phyloP scores from a whole-genome alignment of 2,113 vertebrate species.

The Melanerpes formicivorus region DNA sequence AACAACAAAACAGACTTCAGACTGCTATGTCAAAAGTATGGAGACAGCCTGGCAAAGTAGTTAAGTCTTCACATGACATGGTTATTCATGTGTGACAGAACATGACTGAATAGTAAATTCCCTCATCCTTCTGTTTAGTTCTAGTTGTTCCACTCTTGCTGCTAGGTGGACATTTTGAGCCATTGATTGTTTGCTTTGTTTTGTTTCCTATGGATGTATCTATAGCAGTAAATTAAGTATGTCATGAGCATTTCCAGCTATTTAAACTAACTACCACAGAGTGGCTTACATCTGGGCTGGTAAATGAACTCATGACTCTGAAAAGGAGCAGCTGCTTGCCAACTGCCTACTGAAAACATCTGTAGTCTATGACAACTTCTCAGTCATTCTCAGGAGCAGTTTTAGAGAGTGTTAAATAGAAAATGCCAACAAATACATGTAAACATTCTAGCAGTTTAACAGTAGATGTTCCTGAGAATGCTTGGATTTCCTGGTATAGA shows the following conservation, averaged over 20 bases:
- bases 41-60: background rate
- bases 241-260: background rate
- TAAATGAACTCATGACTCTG: background rate
- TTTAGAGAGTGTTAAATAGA: background rate
- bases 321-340: background rate
- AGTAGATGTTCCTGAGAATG: background rate
- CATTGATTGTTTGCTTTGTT: background rate
- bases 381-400: background rate
- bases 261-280: background rate
- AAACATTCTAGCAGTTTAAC: background rate
- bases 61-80: background rate
- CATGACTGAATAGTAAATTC: background rate
- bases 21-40: background rate
- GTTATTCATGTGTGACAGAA: background rate
- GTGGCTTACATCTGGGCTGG: background rate
- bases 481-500: background rate
- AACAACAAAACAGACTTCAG: background rate
- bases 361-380: background rate
- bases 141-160: background rate
- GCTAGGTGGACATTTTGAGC: background rate
- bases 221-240: background rate
- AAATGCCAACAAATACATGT: background rate
- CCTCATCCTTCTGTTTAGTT: background rate
- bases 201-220: background rate
- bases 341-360: background rate